Evolutionary conservation across 2,888 invertebrate species (phyloP).

Genomic region (Operophtera brumata): DNA sequence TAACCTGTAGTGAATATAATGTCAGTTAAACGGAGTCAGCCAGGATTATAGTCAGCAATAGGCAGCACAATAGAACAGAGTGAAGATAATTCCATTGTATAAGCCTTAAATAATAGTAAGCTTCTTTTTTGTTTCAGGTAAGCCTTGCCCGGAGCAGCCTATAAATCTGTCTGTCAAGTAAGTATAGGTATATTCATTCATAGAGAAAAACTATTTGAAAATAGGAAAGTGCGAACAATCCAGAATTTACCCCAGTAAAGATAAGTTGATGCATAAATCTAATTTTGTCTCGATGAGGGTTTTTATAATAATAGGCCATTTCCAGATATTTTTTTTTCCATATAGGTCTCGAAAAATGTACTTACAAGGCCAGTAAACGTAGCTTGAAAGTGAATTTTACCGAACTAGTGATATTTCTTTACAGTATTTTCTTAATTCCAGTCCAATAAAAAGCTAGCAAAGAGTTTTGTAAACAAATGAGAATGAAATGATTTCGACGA

Average conservation of each 20-base stretch:
- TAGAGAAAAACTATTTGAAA: background rate
- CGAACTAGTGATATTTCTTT: no score
- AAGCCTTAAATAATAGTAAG: constrained; percentile 31
- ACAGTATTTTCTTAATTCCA: no score
- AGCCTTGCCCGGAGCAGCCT: constrained; percentile 24
- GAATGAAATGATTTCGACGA: no score
- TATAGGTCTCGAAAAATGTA: no score
- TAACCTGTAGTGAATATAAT: constrained; percentile 26
- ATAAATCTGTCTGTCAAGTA: constrained; percentile 36
- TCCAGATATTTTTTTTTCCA: no score
- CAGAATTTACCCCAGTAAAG: background rate
- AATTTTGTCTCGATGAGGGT: no score
- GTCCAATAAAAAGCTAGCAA: no score
- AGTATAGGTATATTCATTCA: constrained; percentile 17
- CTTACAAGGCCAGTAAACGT: no score
- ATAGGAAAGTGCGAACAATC: background rate
- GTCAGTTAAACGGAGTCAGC: constrained; percentile 28
- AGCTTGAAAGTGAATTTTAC: no score
- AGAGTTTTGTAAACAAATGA: no score
- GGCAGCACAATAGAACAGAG: constrained; percentile 35
- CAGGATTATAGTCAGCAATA: constrained; percentile 29
- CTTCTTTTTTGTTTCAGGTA: constrained; percentile 34
- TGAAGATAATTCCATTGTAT: constrained; percentile 37
- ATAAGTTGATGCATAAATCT: no score
- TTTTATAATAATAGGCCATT: no score